Base-by-base conservation (phyloP, 2,888 invertebrate genomes). In the Philereme vetulata region DNA sequence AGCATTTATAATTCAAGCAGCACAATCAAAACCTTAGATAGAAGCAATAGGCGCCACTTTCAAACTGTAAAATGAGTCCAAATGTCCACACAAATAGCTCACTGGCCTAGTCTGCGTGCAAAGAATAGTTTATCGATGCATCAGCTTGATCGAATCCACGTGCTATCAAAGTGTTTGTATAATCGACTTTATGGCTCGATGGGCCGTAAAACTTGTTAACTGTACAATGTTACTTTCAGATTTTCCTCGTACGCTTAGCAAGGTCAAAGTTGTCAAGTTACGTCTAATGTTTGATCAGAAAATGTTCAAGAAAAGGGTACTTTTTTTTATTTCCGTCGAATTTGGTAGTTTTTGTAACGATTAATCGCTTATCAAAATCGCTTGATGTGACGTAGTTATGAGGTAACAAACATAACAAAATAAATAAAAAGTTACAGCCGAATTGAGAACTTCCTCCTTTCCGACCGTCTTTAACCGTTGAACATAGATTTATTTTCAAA, bases 111-210 rank as follows among this genome's bases (percentile, higher is more conserved):
- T 42, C n/a, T n/a, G 4, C n/a, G 42, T 42, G 42, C 42, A 42
- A 42, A 4, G 50, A 51, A 9, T 44, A 21, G 32, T 43, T 51
- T 7, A 56, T 50, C 50, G 6, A 34, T 11, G 51, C 51, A 42
- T 51, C 33, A 32, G 32, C 44, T 11, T 51, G 45, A 51, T 51
- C n/a, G 38, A n/a, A 35, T 51, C 45, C 50, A 51, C 42, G 46
- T 47, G 57, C 47, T 51, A 38, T 36, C 33, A 51, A 51, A 42
- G 4, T 56, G 51, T 51, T 51, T 47, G 57, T 56, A 8, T 42
- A 7, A 51, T 51, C 51, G 47, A 57, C 36, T 51, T 51, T 47
- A 57, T 47, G 38, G 35, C 5, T 46, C 42, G 36, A 46, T 32
- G 6, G 35, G 35, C 40, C 38, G 45, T 52, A 9, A 49, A 38